Percentiles rank a stretch among this genome's conserved stretches.
Conservation (phyloP, 2,113 vertebrate species). For the Microcebus ravelobensis region DNA sequence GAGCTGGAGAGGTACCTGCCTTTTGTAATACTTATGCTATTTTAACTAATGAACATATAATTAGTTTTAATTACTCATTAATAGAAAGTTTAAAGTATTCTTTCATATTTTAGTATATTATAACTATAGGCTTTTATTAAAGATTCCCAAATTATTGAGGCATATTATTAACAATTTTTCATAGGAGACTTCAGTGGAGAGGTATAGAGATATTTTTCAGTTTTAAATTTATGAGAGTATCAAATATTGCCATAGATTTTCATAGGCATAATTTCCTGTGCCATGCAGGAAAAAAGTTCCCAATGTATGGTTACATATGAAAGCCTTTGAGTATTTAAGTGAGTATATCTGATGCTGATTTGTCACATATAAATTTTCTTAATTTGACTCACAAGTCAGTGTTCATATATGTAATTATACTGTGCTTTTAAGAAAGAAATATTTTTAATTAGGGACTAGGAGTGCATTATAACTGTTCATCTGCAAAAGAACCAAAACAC, state of each 20-base stretch:
- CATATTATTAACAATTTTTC: neutral
- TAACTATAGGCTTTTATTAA: neutral
- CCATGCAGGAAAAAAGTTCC: neutral
- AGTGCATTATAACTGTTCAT: neutral
- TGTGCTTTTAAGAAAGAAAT: conserved; percentile 13
- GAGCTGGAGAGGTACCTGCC: conserved; percentile 93
- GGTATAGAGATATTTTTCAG: neutral
- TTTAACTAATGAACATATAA: neutral
- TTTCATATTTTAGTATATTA: neutral
- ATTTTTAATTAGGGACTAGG: neutral
- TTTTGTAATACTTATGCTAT: neutral
- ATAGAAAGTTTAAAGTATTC: neutral
- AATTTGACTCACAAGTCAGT: neutral
- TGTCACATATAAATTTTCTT: neutral
- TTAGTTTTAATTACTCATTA: neutral
- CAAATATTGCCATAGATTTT: neutral
- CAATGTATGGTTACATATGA: neutral
- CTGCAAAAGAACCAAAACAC: neutral
- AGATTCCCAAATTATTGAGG: neutral
- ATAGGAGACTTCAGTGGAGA: neutral
- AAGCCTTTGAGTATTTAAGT: neutral
- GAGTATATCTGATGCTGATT: neutral
- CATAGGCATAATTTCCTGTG: neutral
- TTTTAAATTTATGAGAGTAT: neutral
- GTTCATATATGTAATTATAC: neutral